Evolutionary conservation across 2,113 vertebrate genomes (phyloP), one percentile per base, ranked within the genome.

Genomic region (Excalfactoria chinensis): DNA sequence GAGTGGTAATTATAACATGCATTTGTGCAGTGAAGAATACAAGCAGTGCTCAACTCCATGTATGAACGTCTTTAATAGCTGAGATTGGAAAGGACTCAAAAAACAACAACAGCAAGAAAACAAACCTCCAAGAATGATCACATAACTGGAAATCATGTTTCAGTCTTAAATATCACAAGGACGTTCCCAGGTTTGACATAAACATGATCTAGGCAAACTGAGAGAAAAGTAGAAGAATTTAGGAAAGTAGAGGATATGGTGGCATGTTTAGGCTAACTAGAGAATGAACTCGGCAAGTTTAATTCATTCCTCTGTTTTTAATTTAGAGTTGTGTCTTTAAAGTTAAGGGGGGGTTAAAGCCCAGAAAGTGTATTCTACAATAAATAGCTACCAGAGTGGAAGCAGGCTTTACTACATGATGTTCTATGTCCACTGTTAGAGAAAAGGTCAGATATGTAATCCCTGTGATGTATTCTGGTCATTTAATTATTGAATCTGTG

Each of bases 401-500:
- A 90, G 51, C 30, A 72, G 11, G 16, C 69, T 34, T 92, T 63
- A 28, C 30, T 37, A 11, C 0, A 0, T 63, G 64, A 22, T 37
- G 19, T 86, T 71, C 44, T 49, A 40, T 85, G 70, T 41, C 13
- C 34, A 34, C 7, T 18, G 7, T 83, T 41, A 60, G 35, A 56
- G 26, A n/a, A 62, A 26, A 19, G 56, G 43, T 32, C 13, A n/a
- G 32, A 16, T 22, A 8, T 13, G 2, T 40, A 37, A 80, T 72
- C 51, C 25, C 9, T 0, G 0, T 32, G n/a, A n/a, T 59, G 46
- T 0, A 0, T 82, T 88, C 48, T 91, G 91, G 41, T 53, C 43
- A 80, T 75, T 59, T 43, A 76, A 59, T 15, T 6, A 2, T 18
- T 13, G 3, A 6, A 25, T 44, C 58, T 63, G 1, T 16, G 5